Percentiles rank a stretch among this genome's conserved stretches.
Conservation (phyloP, 53 echinoderm and acorn worm genomes). For the Pentamera pediparva region DNA sequence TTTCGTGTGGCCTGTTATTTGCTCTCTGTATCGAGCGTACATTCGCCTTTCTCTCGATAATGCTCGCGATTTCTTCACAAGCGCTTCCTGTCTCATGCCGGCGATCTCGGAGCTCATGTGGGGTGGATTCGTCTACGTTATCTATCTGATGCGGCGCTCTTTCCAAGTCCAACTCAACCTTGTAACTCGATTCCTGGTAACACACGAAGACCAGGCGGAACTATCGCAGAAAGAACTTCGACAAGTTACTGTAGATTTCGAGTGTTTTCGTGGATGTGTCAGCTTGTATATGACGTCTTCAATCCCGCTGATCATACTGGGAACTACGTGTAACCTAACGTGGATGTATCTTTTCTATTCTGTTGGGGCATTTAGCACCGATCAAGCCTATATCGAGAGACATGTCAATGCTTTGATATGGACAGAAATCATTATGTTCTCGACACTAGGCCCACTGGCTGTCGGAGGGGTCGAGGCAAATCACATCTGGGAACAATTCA, state of each 20-base stretch:
- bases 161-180: constrained; percentile 55
- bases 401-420: constrained; percentile 46
- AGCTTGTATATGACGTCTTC: constrained; percentile 57
- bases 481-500: constrained; percentile 36
- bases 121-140: constrained; percentile 59
- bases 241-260: constrained; percentile 48
- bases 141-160: constrained; percentile 53
- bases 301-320: constrained; percentile 42
- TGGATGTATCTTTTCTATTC: constrained; percentile 76
- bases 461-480: constrained; percentile 46
- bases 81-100: constrained; percentile 25
- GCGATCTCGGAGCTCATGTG: constrained; percentile 30
- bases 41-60: background rate
- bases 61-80: background rate
- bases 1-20: constrained; percentile 38
- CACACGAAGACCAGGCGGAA: constrained; percentile 46
- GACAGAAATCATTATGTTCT: constrained; percentile 49
- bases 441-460: constrained; percentile 27
- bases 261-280: constrained; percentile 45
- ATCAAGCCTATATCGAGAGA: too few species aligned
- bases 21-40: constrained; percentile 36
- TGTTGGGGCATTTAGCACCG: too few species aligned
- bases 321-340: constrained; percentile 51
- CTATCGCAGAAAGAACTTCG: constrained; percentile 46
- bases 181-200: constrained; percentile 48